Evolutionary conservation across 2,888 invertebrate genomes (phyloP), one percentile per base, ranked within the genome.

Genomic region (Chaitophorus viminalis): DNA sequence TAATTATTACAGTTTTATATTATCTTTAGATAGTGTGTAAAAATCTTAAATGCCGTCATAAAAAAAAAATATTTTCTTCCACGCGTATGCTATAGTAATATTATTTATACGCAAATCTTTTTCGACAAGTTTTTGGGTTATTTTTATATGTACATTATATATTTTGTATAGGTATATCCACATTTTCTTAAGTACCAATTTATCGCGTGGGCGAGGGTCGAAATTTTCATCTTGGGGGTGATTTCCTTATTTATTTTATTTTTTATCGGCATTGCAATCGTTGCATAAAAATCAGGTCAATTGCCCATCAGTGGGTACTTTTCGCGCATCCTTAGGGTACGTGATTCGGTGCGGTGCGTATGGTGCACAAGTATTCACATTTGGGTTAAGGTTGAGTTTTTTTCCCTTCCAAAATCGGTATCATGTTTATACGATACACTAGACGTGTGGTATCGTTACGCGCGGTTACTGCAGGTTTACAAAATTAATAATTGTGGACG

Each of bases 211-310:
- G 14, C 78, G 77, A 85, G 68, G 70, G 70, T 54, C 11, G n/a
- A 29, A 78, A 85, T 78, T 31, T 85, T 75, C 77, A 70, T 85
- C 85, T 85, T 52, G 85, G 85, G 85, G 85, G 78, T 78, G 85
- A 85, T 85, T 85, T 78, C 36, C 77, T 54, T n/a, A n/a, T n/a
- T 78, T 85, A 77, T 78, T 68, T 85, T 33, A 39, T 60, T 68
- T 68, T 85, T 78, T 85, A 78, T 70, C 70, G 78, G 33, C 70
- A 60, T n/a, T 36, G 21, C 77, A 33, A 54, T 85, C 78, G 70
- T 70, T 78, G 68, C 85, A 29, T 33, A 36, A 70, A 70, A 78
- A 78, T 68, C 77, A 70, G 85, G 85, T 85, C 85, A 85, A 85
- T 85, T 85, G 85, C 85, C 85, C 85, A 78, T 85, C 85, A 36